Evolutionary conservation across 2,888 invertebrate species (phyloP), one percentile per base, ranked within the genome.

Genomic region (Brachylomia viminalis): DNA sequence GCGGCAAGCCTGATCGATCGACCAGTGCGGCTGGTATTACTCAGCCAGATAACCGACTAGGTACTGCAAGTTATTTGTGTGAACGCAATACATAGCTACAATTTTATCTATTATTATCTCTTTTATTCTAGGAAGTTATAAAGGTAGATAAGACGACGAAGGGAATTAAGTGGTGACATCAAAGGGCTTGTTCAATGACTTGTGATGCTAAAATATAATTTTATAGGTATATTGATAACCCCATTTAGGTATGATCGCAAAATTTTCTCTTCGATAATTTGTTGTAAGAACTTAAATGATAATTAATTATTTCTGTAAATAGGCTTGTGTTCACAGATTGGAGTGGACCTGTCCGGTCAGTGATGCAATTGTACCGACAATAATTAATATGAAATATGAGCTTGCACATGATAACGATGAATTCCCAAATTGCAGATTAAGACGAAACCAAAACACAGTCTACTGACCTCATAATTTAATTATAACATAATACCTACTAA

Each of bases 381-480:
- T 33, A 33, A 61, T 33, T n/a, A 62, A 62, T 62, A 17, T 10
- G 38, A 38, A 38, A 2, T 38, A 38, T 38, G n/a, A 56, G 2
- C n/a, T 11, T n/a, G 23, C 11, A 77, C 56, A 6, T 27, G 49
- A 58, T 59, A 23, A 59, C 27, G 15, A 49, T 42, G n/a, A 15
- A 52, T 58, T 45, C 10, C 23, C 33, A 59, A 79, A 49, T 17
- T 27, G n/a, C 42, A 59, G 33, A 56, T 73, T 27, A 17, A 61
- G 2, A 82, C 30, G 30, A 56, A 74, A 58, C 30, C 47, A 70
- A 47, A 70, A 58, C 66, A 58, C 20, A 59, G 4, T 69, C 70
- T 54, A 80, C 42, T 82, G 74, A 82, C 82, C 82, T 66, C 75
- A 47, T 80, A 62, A 58, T 45, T 47, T 17, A 74, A 62, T 67